Conservation (phyloP, 2,888 invertebrate genomes). For the Patella caerulea region DNA sequence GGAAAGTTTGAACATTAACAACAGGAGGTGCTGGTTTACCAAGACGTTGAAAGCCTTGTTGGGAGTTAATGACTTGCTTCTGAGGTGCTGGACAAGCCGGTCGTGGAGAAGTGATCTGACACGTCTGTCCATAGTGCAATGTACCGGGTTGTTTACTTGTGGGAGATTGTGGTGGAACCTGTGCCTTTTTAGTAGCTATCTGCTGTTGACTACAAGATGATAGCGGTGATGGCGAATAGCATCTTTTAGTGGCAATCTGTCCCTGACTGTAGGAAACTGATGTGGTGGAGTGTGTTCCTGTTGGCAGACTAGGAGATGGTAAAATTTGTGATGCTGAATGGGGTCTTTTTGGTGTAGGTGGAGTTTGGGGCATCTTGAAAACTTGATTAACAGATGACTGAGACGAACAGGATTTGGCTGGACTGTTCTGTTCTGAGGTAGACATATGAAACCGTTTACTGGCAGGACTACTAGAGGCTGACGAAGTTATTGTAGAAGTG, state of each 20-base stretch:
- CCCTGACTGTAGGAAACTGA: conserved; percentile 16
- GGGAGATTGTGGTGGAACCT: conserved; percentile 11
- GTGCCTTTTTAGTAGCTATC: neutral
- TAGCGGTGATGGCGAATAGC: conserved; percentile 12
- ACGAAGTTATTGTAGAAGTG: conserved; percentile 20
- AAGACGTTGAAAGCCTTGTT: conserved; percentile 31
- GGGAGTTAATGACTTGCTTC: conserved; percentile 14
- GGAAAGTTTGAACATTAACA: conserved; percentile 64
- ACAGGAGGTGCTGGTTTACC: conserved; percentile 58
- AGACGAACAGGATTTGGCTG: conserved; percentile 34
- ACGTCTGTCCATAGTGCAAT: conserved; percentile 23
- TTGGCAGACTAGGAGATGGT: conserved; percentile 42
- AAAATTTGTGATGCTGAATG: conserved; percentile 54
- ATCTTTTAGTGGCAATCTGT: conserved; percentile 9
- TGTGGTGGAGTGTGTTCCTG: conserved; percentile 24
- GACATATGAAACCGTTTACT: conserved; percentile 61
- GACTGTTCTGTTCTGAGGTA: conserved; percentile 55
- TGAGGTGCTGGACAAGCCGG: conserved; percentile 20
- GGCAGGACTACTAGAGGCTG: conserved; percentile 61
- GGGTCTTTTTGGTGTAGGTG: conserved; percentile 53
- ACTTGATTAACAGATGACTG: conserved; percentile 32
- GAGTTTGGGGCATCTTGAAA: conserved; percentile 62
- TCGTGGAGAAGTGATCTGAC: conserved; percentile 21
- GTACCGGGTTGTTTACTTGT: conserved; percentile 18
- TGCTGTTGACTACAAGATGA: conserved; percentile 8